Base-by-base conservation (phyloP, 2,888 invertebrate species). In the Pristionchus exspectatus region DNA sequence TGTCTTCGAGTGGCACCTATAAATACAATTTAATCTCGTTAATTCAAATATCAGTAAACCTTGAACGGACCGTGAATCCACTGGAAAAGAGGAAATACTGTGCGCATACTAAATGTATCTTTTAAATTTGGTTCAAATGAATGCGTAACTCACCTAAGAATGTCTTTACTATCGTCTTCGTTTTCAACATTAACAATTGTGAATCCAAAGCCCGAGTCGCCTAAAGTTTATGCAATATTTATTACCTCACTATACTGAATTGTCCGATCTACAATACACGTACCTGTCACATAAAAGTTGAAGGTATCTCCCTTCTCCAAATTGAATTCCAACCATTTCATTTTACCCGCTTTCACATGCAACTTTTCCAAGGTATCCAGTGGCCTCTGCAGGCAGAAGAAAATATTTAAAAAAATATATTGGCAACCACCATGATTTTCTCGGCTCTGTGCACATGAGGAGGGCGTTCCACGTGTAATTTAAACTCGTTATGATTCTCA, bases 11-110 rank as follows among this genome's bases (percentile, higher is more conserved):
- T 21, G 87, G 69, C 44, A 87, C 90, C 92, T 92, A 85, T 21
- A 7, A 21, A 9, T 18, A 0, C 24, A 5, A 18, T 44, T 74
- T 33, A 21, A 30, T 10, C 9, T 44, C 16, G 18, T 38, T 38
- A 9, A 33, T 7, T 1, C 16, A 63, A 24, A 1, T 12, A 63
- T 30, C 1, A 50, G 0, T 63, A 93, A 0, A 93, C 93, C 30
- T 93, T 91, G 18, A 91, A 85, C 18, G 93, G 93, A 30, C 93
- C 93, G 2, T 94, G 94, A 93, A 94, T 93, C 91, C 93, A 93
- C 16, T 90, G 90, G 89, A 93, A 93, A n/a, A 90, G 88, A 2
- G 93, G 93, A n/a, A 90, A 85, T 2, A 92, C 90, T 90, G 92
- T 92, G 44, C 91, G 91, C 44, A 92, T 91, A 33, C 63, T 85